These are phyloP conservation scores for Pachyrhynchus sulphureomaculatus DNA, from an alignment of 1,140 invertebrate genomes.

Conservation along the genomic window DNA sequence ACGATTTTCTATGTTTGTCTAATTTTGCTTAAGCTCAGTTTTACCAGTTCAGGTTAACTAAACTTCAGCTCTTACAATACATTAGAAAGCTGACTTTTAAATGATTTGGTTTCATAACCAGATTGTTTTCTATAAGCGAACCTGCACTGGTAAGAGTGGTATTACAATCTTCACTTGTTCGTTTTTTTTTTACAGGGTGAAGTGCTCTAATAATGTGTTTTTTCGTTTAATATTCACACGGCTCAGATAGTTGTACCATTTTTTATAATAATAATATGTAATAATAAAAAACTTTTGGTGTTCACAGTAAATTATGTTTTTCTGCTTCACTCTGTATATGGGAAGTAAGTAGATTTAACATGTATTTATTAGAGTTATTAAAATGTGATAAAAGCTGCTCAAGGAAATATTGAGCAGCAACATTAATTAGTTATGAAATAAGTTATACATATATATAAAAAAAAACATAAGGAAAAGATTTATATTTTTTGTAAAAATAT, in stretches of 20 bases:
- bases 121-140: too few species aligned
- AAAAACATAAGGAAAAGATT: background rate
- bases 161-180: background rate
- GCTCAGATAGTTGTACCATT: too few species aligned
- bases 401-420: conserved; percentile 24
- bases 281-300: too few species aligned
- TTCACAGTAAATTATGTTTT: too few species aligned
- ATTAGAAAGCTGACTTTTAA: too few species aligned
- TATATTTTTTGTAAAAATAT: conserved; percentile 19
- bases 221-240: too few species aligned
- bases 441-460: conserved; percentile 1
- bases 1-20: conserved; percentile 2
- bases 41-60: too few species aligned
- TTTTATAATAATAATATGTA: too few species aligned
- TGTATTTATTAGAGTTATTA: conserved; percentile 36
- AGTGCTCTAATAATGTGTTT: too few species aligned
- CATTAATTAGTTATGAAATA: conserved; percentile 30
- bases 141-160: too few species aligned
- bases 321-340: background rate
- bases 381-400: conserved; percentile 42
- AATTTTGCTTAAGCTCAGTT: background rate
- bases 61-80: too few species aligned
- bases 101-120: too few species aligned
- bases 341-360: background rate
- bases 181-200: background rate